Evolutionary conservation across 1,140 invertebrate species (phyloP), one percentile per base, ranked within the genome.

Genomic region (Trachymyrmex septentrionalis): DNA sequence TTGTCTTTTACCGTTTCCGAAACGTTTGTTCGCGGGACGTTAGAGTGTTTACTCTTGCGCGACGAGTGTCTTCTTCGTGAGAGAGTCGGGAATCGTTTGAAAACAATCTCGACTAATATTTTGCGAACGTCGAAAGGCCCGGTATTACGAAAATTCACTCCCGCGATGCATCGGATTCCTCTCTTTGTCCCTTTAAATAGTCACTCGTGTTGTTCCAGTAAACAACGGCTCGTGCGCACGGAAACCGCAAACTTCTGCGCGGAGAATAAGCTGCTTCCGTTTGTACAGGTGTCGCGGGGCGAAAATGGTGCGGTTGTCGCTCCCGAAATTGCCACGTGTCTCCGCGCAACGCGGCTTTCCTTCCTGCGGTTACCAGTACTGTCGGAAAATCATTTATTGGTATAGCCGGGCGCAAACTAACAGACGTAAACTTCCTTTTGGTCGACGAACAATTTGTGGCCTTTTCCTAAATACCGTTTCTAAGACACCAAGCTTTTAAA

Each of bases 51-150:
- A 57, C 73, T 59, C 34, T 30, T 16, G 61, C 48, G 48, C 48
- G 73, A 78, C 48, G 73, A 84, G 80, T 75, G 44, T 50, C 80
- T 84, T 84, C 53, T 3, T 50, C 24, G 30, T 27, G 55, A 85
- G 61, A 66, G 73, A 10, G 73, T 71, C 34, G 50, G 55, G 69
- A 75, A 73, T 84, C 69, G 80, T 85, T 85, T 85, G 72, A 85
- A 85, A 85, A 85, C 82, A 85, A 85, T 85, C 75, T 85, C 75
- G 21, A 85, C 82, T 67, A 85, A 85, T 85, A 78, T 85, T 85
- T 85, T 78, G 73, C 48, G 61, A 64, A 30, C 30, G 59, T 30
- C 21, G 63, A 85, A 50, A 30, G 82, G 59, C 14, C 30, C 44
- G 50, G 48, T 76, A 84, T 84, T 84, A 84, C 80, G 80, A 84